Conservation (phyloP, 2,797 vertebrate genomes). For the Melopsittacus undulatus region DNA sequence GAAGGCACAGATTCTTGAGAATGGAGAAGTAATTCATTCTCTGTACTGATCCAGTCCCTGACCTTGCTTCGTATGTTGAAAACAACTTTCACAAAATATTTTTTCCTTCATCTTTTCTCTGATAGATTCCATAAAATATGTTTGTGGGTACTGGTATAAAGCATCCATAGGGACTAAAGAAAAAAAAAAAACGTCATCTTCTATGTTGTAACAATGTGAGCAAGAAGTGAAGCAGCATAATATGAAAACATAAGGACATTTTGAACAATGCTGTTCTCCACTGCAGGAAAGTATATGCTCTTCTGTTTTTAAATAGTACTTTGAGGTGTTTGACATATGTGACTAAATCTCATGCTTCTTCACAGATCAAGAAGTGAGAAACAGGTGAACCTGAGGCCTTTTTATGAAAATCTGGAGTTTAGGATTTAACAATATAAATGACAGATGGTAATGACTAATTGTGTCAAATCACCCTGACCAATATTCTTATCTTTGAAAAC, state of each 20-base stretch:
- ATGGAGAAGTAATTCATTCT: neutral
- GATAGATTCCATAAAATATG: neutral
- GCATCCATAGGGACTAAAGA: neutral
- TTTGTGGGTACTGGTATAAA: neutral
- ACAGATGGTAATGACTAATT: neutral
- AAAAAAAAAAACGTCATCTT: neutral
- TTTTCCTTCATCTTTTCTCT: neutral
- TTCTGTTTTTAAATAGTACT: neutral
- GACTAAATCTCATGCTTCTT: neutral
- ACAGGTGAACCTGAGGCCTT: neutral
- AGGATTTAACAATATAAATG: neutral
- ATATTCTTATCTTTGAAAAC: neutral
- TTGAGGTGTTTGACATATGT: rapidly evolving
- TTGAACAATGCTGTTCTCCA: neutral
- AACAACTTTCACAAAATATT: neutral
- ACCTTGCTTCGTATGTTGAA: neutral
- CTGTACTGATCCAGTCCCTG: neutral
- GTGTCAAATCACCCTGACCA: neutral
- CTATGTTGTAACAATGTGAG: neutral
- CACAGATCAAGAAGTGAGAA: neutral
- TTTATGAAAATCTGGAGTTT: neutral
- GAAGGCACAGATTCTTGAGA: neutral
- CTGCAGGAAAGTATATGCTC: neutral
- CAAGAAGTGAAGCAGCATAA: neutral
- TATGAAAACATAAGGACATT: neutral